Percentiles rank a stretch among this genome's conserved stretches.
Evolutionary conservation across 1,140 invertebrate genomes (phyloP).

Genomic region (Pantala flavescens): DNA sequence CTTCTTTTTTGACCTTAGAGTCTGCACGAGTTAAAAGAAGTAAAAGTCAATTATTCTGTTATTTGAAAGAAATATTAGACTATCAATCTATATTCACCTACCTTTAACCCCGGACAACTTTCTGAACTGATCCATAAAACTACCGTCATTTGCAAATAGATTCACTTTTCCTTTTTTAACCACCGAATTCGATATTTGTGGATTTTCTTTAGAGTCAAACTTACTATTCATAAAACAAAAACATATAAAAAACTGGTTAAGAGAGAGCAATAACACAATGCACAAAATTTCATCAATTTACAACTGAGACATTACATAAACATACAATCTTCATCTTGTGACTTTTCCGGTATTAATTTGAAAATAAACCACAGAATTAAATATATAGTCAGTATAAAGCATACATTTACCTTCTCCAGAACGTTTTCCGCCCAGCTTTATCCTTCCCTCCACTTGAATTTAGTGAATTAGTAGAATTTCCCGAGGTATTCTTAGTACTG

Average conservation of each 20-base stretch:
- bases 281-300: too few relatives aligned
- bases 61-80: too few relatives aligned
- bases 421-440: not conserved
- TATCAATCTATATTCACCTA: not conserved
- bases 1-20: not conserved
- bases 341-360: too few relatives aligned
- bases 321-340: too few relatives aligned
- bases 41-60: too few relatives aligned
- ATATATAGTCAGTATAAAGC: too few relatives aligned
- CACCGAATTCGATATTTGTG: not conserved
- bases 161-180: constrained; percentile 33
- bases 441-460: not conserved
- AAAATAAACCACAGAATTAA: too few relatives aligned
- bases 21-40: not conserved
- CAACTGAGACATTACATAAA: too few relatives aligned
- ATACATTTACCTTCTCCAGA: not conserved
- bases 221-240: not conserved
- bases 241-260: too few relatives aligned
- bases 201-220: not conserved
- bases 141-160: constrained; percentile 69
- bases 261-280: too few relatives aligned
- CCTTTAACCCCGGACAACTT: constrained; percentile 42
- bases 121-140: constrained; percentile 67
- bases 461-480: not conserved
- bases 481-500: not conserved